A percentile compares a stretch with the other conserved stretches of the same genome.
phyloP scores from a whole-genome alignment of 1,140 invertebrate species.

The Bombus breviceps region DNA sequence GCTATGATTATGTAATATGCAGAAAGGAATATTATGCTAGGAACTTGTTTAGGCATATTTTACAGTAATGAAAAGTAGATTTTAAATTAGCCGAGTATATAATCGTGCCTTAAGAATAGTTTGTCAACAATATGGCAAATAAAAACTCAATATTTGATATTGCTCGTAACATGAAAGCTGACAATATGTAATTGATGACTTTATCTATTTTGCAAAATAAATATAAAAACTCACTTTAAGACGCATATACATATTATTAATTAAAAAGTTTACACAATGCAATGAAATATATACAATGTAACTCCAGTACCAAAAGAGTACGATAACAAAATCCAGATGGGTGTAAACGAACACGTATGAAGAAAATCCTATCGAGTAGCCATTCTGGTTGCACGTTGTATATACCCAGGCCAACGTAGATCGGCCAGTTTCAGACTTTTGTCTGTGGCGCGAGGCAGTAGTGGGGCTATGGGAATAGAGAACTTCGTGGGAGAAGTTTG shows the following conservation, averaged over 20 bases:
- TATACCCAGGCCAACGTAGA: slow-evolving; percentile 2
- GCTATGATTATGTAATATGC: neutral
- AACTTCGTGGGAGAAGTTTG: slow-evolving; percentile 45
- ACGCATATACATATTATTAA: too few species aligned
- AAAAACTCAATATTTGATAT: neutral
- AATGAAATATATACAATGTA: neutral
- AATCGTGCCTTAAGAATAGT: neutral
- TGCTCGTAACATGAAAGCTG: too few species aligned
- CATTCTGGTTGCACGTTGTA: neutral
- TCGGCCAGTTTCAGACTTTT: slow-evolving; percentile 55
- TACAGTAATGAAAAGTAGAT: too few species aligned
- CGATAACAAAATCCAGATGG: neutral
- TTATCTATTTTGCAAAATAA: neutral
- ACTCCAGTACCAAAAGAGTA: neutral
- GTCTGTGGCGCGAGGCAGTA: slow-evolving; percentile 53
- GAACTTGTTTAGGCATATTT: too few species aligned
- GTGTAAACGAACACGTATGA: neutral
- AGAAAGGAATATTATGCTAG: neutral
- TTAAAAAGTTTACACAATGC: too few species aligned
- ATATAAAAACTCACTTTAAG: neutral
- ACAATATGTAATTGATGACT: too few species aligned
- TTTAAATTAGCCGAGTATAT: neutral
- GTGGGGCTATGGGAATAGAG: slow-evolving; percentile 35
- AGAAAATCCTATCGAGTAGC: slow-evolving; percentile 8
- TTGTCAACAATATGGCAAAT: neutral